Base-by-base conservation (phyloP, 2,888 invertebrate species). In the Yponomeuta evonymella region DNA sequence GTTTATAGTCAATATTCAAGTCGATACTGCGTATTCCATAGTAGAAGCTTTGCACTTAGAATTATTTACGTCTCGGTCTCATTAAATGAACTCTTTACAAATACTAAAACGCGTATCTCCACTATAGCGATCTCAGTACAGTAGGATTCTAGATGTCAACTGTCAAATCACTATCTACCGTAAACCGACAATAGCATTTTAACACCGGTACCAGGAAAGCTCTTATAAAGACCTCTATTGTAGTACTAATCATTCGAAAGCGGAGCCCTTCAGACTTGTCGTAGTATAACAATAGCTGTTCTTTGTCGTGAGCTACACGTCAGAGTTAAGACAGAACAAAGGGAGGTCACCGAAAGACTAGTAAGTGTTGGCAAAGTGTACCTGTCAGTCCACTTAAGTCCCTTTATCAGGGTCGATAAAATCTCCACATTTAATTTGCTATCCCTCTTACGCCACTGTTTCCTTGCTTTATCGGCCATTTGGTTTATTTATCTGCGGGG, bases 351-450 rank as follows among this genome's bases (percentile, higher is more conserved):
- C 51, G 5, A 58, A 58, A 58, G 15, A 5, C 5, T 4, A 58
- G 15, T 15, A 3, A 15, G 51, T 58, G 12, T 15, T 58, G 15
- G 51, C 15, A 43, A 43, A 43, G 43, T 43, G 43, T 43, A 43
- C 43, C 65, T 67, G 67, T 36, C 67, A 67, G 67, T 33, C 67
- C 36, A 67, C n/a, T 36, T 67, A 67, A 67, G 10, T n/a, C 43
- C 43, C 43, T 67, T 67, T 67, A 67, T 67, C 67, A n/a, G 15
- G 33, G 36, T 51, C 77, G 85, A 85, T 85, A 81, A 80, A 78
- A 83, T 83, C 82, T 79, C 79, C 83, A 82, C 80, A 76, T 78
- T 79, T 78, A 77, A 78, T 75, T 74, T 78, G 80, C 81, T 81
- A 83, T 84, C 80, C 81, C 81, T 75, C 75, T 65, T 65, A 30